A percentile compares a stretch with the other conserved stretches of the same genome.
Evolutionary conservation across 1,140 invertebrate genomes (phyloP).

Genomic region (Orchesella cincta): DNA sequence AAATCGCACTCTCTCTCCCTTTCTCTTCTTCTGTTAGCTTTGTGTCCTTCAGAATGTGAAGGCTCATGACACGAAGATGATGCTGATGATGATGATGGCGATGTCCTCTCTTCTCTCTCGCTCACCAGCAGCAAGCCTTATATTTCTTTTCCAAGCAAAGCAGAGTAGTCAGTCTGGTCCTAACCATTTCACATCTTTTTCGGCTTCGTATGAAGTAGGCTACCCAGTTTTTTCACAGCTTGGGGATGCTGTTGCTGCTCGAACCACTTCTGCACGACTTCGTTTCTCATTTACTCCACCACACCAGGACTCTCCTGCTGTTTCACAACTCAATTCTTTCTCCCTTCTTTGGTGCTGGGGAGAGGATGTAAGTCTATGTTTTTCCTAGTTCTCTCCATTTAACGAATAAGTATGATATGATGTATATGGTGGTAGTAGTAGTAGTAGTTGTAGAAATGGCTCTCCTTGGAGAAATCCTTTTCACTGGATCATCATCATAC

Average conservation of each 20-base stretch:
- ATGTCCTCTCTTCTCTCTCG: not conserved
- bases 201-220: not conserved
- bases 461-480: too few species aligned
- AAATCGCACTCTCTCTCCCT: not conserved
- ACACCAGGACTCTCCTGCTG: not conserved
- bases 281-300: not conserved
- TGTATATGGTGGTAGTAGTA: too few species aligned
- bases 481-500: not conserved
- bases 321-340: not conserved
- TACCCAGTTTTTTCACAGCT: not conserved
- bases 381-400: too few species aligned
- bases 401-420: too few species aligned
- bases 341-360: too few species aligned
- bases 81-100: not conserved
- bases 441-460: too few species aligned
- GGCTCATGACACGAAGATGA: not conserved
- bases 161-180: too few species aligned
- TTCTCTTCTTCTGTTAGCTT: not conserved
- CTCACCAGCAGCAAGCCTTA: not conserved
- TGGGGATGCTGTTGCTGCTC: not conserved
- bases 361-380: too few species aligned
- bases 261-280: constrained; percentile 27
- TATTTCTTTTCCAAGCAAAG: not conserved
- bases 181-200: too few species aligned
- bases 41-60: not conserved